Evolutionary conservation across 2,797 vertebrate species (phyloP).

Genomic region (Betta splendens): DNA sequence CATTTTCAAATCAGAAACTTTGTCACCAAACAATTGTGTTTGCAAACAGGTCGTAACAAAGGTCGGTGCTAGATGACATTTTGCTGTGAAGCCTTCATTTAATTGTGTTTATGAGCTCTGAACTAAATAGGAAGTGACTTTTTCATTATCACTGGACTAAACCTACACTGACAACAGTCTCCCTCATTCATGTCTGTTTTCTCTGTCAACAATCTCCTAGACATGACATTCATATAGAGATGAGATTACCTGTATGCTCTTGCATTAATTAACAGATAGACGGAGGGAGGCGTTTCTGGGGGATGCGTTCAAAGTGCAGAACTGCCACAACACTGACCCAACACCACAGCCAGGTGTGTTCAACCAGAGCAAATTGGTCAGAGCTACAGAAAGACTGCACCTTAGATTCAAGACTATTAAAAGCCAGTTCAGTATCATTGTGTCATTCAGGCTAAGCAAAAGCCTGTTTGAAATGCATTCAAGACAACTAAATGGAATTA

Average conservation of each 20-base stretch:
- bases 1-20: too few species aligned
- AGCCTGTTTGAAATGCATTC: conserved; percentile 1
- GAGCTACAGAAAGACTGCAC: too few species aligned
- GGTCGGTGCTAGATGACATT: not conserved
- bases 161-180: not conserved
- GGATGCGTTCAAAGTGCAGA: too few species aligned
- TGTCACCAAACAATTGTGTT: too few species aligned
- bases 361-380: not conserved
- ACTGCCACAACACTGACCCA: too few species aligned
- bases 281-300: too few species aligned
- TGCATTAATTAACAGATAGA: too few species aligned
- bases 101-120: not conserved
- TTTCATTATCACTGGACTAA: not conserved
- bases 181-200: too few species aligned
- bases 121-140: not conserved
- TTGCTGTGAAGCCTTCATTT: not conserved
- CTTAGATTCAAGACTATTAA: not conserved
- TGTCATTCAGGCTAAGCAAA: not conserved
- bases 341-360: not conserved
- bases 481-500: conserved; percentile 13
- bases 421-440: not conserved
- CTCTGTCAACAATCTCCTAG: too few species aligned
- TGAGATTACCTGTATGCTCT: too few species aligned
- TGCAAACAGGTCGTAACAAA: too few species aligned
- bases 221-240: too few species aligned